Percentiles rank a stretch among this genome's conserved stretches.
Evolutionary conservation across 2,888 invertebrate species (phyloP).

Genomic region (Cheilosia pagana): DNA sequence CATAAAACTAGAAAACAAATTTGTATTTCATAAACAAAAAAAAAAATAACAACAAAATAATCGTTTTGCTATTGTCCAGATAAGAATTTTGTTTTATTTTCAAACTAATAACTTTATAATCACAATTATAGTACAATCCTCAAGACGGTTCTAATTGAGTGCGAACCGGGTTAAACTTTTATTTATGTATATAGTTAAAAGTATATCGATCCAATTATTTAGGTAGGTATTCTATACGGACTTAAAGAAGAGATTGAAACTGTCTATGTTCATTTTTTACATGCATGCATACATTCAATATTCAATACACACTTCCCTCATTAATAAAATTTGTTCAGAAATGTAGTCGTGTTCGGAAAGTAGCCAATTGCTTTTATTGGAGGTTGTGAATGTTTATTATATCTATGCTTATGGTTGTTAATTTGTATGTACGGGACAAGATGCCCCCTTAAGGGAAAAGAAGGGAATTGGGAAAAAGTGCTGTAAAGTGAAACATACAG

Average conservation of each 20-base stretch:
- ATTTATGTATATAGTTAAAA: constrained; percentile 23
- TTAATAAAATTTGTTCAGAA: constrained; percentile 29
- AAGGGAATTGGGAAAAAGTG: neutral
- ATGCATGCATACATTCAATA: constrained; percentile 37
- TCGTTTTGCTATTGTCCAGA: constrained; percentile 63
- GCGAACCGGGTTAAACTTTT: constrained; percentile 36
- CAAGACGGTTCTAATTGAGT: constrained; percentile 45
- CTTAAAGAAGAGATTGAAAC: constrained; percentile 42
- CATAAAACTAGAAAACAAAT: constrained; percentile 56
- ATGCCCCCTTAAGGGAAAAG: neutral
- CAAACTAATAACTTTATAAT: constrained; percentile 39
- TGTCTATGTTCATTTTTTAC: constrained; percentile 27
- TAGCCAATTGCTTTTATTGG: constrained; percentile 38
- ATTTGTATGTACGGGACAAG: constrained; percentile 4
- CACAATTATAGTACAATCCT: constrained; percentile 48
- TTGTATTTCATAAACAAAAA: constrained; percentile 10
- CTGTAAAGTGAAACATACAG: neutral
- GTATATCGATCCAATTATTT: constrained; percentile 37
- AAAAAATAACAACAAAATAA: constrained; percentile 41
- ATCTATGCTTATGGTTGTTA: constrained; percentile 20
- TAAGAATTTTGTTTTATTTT: constrained; percentile 31
- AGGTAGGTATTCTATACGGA: constrained; percentile 41
- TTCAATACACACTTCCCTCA: constrained; percentile 11
- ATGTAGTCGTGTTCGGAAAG: constrained; percentile 41
- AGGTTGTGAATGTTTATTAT: constrained; percentile 37